These are phyloP conservation scores for Xiphophorus birchmanni DNA, from an alignment of 2,797 vertebrate species.

Conservation along the genomic window DNA sequence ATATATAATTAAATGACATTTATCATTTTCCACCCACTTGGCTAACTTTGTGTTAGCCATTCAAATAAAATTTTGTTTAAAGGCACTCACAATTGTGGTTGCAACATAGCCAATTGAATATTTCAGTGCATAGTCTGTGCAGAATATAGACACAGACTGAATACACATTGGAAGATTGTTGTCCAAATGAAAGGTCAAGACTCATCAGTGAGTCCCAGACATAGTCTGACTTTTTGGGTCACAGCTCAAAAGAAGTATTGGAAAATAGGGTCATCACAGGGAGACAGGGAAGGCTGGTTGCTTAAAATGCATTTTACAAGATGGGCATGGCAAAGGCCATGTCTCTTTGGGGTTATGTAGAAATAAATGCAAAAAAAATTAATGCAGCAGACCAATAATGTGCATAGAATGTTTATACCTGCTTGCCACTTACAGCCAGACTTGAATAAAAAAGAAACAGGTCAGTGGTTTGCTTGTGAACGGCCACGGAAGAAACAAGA, in stretches of 20 bases:
- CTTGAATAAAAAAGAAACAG: neutral
- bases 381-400: conserved; percentile 1
- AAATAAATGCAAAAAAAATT: conserved; percentile 12
- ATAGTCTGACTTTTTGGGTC: conserved; percentile 62
- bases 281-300: conserved; percentile 19
- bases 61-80: neutral
- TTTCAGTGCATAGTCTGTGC: conserved; percentile 46
- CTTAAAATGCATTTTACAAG: conserved; percentile 19
- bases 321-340: conserved; percentile 1
- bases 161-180: conserved; percentile 63
- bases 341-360: conserved; percentile 3
- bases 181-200: conserved; percentile 65
- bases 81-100: neutral
- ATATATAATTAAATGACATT: neutral
- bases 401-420: neutral
- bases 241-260: conserved; percentile 50
- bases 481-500: conserved; percentile 24
- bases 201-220: conserved; percentile 36
- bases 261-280: conserved; percentile 49
- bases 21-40: neutral
- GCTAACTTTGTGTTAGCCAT: neutral
- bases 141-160: conserved; percentile 67
- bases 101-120: conserved; percentile 61
- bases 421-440: neutral
- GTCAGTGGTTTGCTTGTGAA: conserved; percentile 10